Percentiles rank a stretch among this genome's conserved stretches.
Conservation (phyloP, 2,797 vertebrate genomes). For the Gambelia wislizenii region DNA sequence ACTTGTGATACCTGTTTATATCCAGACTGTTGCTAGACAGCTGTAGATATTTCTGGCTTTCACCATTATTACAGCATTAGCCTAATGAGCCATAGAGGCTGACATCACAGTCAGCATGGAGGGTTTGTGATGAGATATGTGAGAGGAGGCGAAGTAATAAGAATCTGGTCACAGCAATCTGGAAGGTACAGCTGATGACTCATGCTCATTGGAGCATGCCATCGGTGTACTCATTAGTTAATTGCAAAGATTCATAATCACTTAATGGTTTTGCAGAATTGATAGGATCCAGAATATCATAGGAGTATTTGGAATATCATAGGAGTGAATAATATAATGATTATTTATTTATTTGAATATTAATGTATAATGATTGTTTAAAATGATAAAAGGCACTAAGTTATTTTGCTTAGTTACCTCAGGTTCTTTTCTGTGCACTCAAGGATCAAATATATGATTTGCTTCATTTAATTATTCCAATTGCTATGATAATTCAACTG, state of each 20-base stretch:
- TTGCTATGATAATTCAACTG: neutral
- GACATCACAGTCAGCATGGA: neutral
- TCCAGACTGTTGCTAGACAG: neutral
- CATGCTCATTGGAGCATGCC: neutral
- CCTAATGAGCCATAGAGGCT: neutral
- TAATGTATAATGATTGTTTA: neutral
- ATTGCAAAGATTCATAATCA: conserved; percentile 1
- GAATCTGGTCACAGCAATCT: neutral
- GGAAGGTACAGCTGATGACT: neutral
- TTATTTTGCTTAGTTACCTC: neutral
- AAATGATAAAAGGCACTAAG: neutral
- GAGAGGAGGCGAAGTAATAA: neutral
- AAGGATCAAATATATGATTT: neutral
- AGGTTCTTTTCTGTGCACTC: neutral
- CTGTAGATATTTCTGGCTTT: neutral
- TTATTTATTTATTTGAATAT: neutral
- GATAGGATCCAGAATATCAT: too few relatives aligned
- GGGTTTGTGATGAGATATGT: neutral
- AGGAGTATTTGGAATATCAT: neutral
- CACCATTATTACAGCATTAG: neutral
- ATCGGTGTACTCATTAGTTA: neutral
- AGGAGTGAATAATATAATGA: neutral
- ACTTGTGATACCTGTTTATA: neutral
- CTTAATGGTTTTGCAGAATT: neutral
- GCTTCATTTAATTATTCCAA: neutral